These are phyloP conservation scores for Lathamus discolor DNA, from an alignment of 2,113 vertebrate genomes.

Conservation along the genomic window DNA sequence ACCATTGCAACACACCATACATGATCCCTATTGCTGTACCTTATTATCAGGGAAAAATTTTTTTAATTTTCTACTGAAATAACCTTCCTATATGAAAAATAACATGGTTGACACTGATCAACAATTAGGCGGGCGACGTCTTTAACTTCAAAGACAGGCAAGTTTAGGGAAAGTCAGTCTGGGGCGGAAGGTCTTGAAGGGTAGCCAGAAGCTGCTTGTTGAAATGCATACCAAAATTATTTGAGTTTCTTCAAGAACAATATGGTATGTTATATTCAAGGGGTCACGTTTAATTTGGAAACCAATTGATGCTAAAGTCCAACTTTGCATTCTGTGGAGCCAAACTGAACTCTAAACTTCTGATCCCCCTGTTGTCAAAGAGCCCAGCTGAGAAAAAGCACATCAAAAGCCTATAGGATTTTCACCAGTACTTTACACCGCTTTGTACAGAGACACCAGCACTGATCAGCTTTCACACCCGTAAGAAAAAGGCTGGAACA, in stretches of 20 bases:
- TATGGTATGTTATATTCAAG: neutral
- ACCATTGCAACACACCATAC: neutral
- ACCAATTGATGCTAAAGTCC: neutral
- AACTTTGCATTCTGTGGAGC: neutral
- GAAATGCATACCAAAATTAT: neutral
- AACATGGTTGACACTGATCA: neutral
- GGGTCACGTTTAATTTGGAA: neutral
- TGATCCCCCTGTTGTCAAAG: neutral
- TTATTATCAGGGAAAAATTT: neutral
- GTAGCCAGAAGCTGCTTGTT: neutral
- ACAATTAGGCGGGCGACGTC: neutral
- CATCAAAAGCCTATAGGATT: neutral
- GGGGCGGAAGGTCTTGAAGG: neutral
- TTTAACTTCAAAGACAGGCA: neutral
- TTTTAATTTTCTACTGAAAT: neutral
- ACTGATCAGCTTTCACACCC: neutral
- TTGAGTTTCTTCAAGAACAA: neutral
- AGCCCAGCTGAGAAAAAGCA: neutral
- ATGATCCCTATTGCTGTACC: neutral
- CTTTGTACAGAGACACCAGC: slow-evolving; percentile 2
- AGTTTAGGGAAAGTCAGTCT: neutral
- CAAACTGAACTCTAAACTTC: neutral
- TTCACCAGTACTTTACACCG: neutral
- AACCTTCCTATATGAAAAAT: neutral
- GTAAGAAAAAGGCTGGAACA: neutral